phyloP scores from a whole-genome alignment of 1,140 invertebrate genomes.

The Drosophila yakuba region DNA sequence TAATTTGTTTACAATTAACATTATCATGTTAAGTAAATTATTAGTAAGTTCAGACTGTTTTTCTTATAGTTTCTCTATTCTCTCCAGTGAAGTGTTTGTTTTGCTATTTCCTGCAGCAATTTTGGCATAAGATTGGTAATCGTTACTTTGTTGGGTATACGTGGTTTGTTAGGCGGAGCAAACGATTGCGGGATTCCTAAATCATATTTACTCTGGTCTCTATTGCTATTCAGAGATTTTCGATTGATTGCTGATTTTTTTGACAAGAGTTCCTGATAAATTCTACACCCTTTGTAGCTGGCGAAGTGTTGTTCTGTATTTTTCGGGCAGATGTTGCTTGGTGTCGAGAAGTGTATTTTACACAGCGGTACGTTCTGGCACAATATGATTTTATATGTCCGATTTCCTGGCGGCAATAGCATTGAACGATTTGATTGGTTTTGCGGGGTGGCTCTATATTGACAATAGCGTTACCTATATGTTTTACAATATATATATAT shows the following conservation, averaged over 20 bases:
- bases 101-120: not conserved
- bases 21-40: constrained; percentile 1
- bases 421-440: too few relatives aligned
- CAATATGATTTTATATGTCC: too few relatives aligned
- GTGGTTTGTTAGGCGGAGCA: too few relatives aligned
- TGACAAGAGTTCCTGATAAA: constrained; percentile 20
- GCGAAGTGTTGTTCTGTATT: constrained; percentile 63
- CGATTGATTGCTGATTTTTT: too few relatives aligned
- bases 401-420: too few relatives aligned
- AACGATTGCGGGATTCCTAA: too few relatives aligned
- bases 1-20: not conserved
- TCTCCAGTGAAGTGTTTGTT: not conserved
- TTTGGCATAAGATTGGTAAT: not conserved
- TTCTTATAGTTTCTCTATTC: constrained; percentile 1
- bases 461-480: not conserved
- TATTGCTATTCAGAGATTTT: not conserved
- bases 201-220: not conserved
- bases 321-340: too few relatives aligned
- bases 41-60: not conserved
- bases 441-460: not conserved
- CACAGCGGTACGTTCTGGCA: too few relatives aligned
- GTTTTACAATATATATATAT: not conserved
- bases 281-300: constrained; percentile 43
- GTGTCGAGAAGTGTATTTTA: too few relatives aligned
- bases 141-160: not conserved